Evolutionary conservation across 2,888 invertebrate species (phyloP), one percentile per base, ranked within the genome.

Genomic region (Conops quadrifasciatus): DNA sequence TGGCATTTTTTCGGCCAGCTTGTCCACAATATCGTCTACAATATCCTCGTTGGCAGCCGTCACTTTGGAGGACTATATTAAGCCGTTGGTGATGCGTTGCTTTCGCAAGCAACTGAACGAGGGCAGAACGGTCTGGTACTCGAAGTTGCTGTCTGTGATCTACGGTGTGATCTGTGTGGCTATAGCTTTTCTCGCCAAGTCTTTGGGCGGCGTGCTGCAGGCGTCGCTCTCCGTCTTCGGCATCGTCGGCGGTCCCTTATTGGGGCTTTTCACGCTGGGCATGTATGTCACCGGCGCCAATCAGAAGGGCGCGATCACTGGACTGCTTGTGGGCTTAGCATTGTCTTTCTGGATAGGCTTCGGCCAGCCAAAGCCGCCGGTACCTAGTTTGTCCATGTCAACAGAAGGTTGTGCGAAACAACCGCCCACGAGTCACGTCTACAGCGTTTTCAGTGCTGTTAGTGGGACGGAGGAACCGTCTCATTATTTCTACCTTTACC

Each of bases 41-140:
- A 89, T 97, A 72, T 97, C 96, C 81, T 94, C 96, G 1, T 87
- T 97, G 62, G 92, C 97, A 0, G 96, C 97, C 0, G 94, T 97
- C 16, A 94, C 95, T 0, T 87, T 96, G 59, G 93, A 95, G 80
- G 97, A 97, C 85, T 95, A 96, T 76, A 86, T 96, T 2, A 91
- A 90, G 84, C 88, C 88, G 0, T 51, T 88, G 36, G 83, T 87
- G 69, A 75, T 73, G 30, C 75, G 75, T 53, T 78, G 87, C 1
- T 83, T 81, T 43, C 85, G 85, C 21, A 80, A 76, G 43, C 82
- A 84, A 1, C 77, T 88, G 24, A 76, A 81, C 3, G 87, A 88
- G 70, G 79, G 78, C 2, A 81, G 80, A 59, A 84, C 88, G 1
- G 84, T 90, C 0, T 86, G 89, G 82, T 84, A 89, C 73, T 89